phyloP scores from a whole-genome alignment of 1,140 invertebrate species.

The Temnothorax curvispinosus region DNA sequence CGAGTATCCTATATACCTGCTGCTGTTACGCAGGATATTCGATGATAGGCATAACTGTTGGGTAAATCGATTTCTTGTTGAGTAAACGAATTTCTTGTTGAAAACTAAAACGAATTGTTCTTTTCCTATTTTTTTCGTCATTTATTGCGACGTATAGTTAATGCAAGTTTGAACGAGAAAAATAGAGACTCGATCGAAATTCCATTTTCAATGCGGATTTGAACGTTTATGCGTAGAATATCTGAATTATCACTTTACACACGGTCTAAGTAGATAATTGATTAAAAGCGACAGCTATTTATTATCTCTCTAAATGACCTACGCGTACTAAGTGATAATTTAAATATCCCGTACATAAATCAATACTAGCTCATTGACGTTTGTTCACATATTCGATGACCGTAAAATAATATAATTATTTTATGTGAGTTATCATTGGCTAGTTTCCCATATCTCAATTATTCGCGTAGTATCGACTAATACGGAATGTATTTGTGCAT shows the following conservation, averaged over 20 bases:
- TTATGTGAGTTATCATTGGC: conserved; percentile 1
- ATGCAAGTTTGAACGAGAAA: neutral
- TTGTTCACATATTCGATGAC: neutral
- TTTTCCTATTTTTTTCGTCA: neutral
- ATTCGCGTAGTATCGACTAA: conserved; percentile 6
- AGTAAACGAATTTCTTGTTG: neutral
- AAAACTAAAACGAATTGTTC: conserved; percentile 1
- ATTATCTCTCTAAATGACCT: neutral
- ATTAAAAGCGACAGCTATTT: neutral
- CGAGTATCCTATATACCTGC: neutral
- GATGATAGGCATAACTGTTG: neutral
- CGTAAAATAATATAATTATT: conserved; percentile 18
- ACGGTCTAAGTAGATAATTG: conserved; percentile 3
- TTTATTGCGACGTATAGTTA: neutral
- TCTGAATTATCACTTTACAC: conserved; percentile 31
- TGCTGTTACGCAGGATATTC: neutral
- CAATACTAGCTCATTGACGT: conserved; percentile 22
- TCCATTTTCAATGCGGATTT: neutral
- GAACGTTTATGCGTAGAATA: neutral
- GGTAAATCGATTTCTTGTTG: neutral
- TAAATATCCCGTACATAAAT: conserved; percentile 35
- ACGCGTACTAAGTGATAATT: conserved; percentile 17
- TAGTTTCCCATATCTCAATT: neutral
- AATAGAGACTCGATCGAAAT: neutral
- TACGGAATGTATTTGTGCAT: neutral